These are phyloP conservation scores for Pholis gunnellus DNA, from an alignment of 2,113 vertebrate species.

Conservation along the genomic window DNA sequence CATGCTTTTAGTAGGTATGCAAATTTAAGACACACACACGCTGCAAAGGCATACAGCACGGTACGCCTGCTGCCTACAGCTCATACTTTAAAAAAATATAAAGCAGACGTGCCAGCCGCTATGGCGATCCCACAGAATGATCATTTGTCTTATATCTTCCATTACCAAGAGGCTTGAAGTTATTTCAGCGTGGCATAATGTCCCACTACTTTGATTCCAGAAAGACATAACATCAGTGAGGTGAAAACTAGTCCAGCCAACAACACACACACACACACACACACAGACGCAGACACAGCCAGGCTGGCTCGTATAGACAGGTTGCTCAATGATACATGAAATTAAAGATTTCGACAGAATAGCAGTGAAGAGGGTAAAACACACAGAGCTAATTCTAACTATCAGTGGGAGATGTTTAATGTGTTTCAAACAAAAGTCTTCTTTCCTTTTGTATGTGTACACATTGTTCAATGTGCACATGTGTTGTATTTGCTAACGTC, in stretches of 20 bases:
- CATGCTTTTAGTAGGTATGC: slow-evolving; percentile 44
- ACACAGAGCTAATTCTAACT: slow-evolving; percentile 75
- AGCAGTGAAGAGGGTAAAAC: slow-evolving; percentile 71
- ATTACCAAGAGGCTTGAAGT: slow-evolving; percentile 60
- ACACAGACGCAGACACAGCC: slow-evolving; percentile 44
- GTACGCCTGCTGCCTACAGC: slow-evolving; percentile 12
- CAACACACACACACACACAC: slow-evolving; percentile 23
- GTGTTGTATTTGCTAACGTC: slow-evolving; percentile 7
- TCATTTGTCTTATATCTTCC: slow-evolving; percentile 61
- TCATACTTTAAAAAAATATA: slow-evolving; percentile 39
- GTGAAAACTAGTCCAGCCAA: slow-evolving; percentile 60
- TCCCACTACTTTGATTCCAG: slow-evolving; percentile 60
- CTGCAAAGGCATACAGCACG: not conserved
- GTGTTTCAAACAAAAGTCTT: slow-evolving; percentile 43
- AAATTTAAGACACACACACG: slow-evolving; percentile 34
- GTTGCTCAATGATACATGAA: slow-evolving; percentile 84
- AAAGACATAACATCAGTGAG: slow-evolving; percentile 65
- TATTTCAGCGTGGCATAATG: slow-evolving; percentile 60
- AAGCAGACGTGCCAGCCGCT: slow-evolving; percentile 6
- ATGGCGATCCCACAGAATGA: slow-evolving; percentile 29
- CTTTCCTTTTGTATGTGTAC: not conserved
- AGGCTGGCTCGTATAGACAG: slow-evolving; percentile 70
- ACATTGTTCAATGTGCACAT: not conserved
- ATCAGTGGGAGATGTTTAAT: slow-evolving; percentile 67
- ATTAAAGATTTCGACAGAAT: slow-evolving; percentile 79